phyloP scores from a whole-genome alignment of 1,140 invertebrate species.

The Heterodera schachtii region DNA sequence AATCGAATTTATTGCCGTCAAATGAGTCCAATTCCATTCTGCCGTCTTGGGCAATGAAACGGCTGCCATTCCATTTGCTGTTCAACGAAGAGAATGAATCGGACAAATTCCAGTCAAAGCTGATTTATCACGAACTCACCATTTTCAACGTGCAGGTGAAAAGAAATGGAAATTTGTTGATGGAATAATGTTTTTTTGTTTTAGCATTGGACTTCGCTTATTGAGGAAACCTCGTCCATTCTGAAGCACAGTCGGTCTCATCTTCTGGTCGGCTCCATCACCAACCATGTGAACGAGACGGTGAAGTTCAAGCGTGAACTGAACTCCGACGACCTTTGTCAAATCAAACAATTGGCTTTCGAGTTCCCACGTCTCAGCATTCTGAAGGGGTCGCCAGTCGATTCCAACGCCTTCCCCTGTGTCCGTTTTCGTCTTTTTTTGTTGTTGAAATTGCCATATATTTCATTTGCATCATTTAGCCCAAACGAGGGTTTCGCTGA shows the following conservation, averaged over 20 bases:
- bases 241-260: conserved; percentile 32
- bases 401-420: conserved; percentile 25
- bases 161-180: too few species aligned
- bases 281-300: conserved; percentile 20
- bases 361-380: conserved; percentile 21
- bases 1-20: conserved; percentile 8
- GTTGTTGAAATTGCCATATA: conserved; percentile 1
- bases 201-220: conserved; percentile 32
- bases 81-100: conserved; percentile 8
- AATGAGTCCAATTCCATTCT: conserved; percentile 19
- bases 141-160: conserved; percentile 36
- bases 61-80: conserved; percentile 37
- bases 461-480: conserved; percentile 8
- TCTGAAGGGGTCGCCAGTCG: conserved; percentile 17
- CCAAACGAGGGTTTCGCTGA: conserved; percentile 18
- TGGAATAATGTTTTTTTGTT: background rate
- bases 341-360: conserved; percentile 30
- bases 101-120: conserved; percentile 21
- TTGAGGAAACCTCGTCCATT: conserved; percentile 30
- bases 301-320: conserved; percentile 35
- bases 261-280: conserved; percentile 31
- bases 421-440: conserved; percentile 17
- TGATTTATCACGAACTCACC: conserved; percentile 39
- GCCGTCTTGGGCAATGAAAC: conserved; percentile 9
- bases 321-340: conserved; percentile 17